Evolutionary conservation across 2,888 invertebrate species (phyloP).

Genomic region (Dicranocentrus wangi): DNA sequence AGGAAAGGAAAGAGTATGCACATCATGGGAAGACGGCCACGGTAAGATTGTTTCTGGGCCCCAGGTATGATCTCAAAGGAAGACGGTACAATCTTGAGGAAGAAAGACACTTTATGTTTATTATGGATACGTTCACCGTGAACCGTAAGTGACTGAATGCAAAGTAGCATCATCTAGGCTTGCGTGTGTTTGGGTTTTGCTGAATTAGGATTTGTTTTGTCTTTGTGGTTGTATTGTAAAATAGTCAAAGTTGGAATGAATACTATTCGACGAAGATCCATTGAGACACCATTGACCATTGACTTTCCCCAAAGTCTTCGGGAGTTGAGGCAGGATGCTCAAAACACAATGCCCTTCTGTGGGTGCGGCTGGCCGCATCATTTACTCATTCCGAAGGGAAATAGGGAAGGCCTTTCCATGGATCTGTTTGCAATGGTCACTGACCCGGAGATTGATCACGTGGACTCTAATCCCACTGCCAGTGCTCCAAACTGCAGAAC

Average conservation of each 20-base stretch:
- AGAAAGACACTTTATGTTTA: slow-evolving; percentile 82
- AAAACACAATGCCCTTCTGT: slow-evolving; percentile 69
- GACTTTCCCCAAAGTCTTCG: slow-evolving; percentile 88
- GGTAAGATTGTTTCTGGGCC: slow-evolving; percentile 82
- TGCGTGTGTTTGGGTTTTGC: too few species aligned
- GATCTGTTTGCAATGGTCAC: slow-evolving; percentile 66
- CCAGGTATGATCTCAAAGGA: slow-evolving; percentile 81
- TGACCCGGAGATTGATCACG: slow-evolving; percentile 52
- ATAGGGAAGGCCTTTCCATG: slow-evolving; percentile 77
- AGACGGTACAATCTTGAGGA: slow-evolving; percentile 79
- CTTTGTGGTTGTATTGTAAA: neutral
- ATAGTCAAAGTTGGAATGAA: slow-evolving; percentile 77
- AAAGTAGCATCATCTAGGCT: too few species aligned
- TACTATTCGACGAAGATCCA: slow-evolving; percentile 80
- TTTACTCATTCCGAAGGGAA: slow-evolving; percentile 85
- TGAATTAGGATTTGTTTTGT: too few species aligned
- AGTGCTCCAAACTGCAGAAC: slow-evolving; percentile 43
- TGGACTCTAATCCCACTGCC: slow-evolving; percentile 21
- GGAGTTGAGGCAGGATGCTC: slow-evolving; percentile 77
- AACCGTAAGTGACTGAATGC: slow-evolving; percentile 77
- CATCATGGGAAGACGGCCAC: slow-evolving; percentile 79
- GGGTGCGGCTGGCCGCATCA: slow-evolving; percentile 89
- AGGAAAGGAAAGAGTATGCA: slow-evolving; percentile 56
- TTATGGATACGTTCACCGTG: slow-evolving; percentile 83
- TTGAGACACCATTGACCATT: slow-evolving; percentile 86